These are phyloP conservation scores for Girardinus metallicus DNA, from an alignment of 2,797 vertebrate genomes.

Conservation along the genomic window DNA sequence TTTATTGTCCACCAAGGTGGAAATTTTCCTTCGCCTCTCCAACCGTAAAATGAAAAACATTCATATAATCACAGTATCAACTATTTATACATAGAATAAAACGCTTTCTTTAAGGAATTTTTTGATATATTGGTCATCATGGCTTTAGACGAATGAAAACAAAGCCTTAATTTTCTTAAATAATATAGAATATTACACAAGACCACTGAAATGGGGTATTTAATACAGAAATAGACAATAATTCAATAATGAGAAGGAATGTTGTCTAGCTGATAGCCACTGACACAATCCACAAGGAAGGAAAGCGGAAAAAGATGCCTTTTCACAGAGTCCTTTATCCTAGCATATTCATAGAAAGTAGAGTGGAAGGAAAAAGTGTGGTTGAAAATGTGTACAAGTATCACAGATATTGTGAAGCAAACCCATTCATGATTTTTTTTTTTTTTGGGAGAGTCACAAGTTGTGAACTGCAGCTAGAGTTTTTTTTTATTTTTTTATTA, in stretches of 20 bases:
- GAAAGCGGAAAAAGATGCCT: neutral
- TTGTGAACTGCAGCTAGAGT: neutral
- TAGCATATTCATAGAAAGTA: conserved; percentile 1
- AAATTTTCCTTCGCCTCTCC: too few relatives aligned
- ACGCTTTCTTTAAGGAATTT: neutral
- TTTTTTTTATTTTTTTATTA: neutral
- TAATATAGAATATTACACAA: neutral
- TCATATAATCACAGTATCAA: neutral
- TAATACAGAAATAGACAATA: neutral
- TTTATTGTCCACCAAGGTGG: too few relatives aligned
- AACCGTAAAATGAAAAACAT: too few relatives aligned
- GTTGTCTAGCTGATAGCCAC: neutral
- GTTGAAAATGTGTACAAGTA: neutral
- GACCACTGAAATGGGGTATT: neutral
- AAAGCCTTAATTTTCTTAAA: neutral
- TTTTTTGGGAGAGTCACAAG: neutral
- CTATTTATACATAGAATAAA: neutral
- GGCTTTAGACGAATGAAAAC: neutral
- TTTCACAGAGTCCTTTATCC: neutral
- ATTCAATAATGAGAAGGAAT: neutral
- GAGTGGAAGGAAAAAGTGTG: neutral
- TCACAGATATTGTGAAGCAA: neutral
- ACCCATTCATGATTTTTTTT: neutral
- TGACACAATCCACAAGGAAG: neutral
- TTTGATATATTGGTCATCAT: too few relatives aligned